Evolutionary conservation across 2,113 vertebrate genomes (phyloP).

Genomic region (Hippocampus comes): DNA sequence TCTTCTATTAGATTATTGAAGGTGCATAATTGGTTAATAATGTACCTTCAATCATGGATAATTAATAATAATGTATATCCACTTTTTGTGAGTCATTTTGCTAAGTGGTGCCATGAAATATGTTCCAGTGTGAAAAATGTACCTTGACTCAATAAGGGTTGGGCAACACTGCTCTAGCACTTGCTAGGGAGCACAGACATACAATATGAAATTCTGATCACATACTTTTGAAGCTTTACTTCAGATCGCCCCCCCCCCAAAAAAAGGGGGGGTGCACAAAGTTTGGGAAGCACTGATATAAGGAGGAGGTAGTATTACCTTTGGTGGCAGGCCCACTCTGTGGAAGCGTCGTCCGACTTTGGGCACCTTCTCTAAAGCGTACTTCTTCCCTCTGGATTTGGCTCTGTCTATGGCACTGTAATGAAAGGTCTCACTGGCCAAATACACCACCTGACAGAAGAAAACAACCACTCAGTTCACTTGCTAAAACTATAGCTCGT

Average conservation of each 20-base stretch:
- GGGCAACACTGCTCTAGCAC: neutral
- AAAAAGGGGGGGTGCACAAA: too few species aligned
- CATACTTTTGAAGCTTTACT: neutral
- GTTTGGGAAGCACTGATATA: neutral
- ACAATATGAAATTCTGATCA: neutral
- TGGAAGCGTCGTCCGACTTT: conserved; percentile 95
- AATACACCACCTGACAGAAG: conserved; percentile 82
- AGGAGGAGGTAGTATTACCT: conserved; percentile 72
- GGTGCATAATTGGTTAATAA: too few species aligned
- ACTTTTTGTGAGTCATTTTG: too few species aligned
- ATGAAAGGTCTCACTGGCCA: conserved; percentile 95
- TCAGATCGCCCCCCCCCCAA: neutral
- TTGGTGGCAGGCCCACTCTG: conserved; percentile 93
- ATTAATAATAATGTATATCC: too few species aligned
- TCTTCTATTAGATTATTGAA: too few species aligned
- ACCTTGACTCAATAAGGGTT: too few species aligned
- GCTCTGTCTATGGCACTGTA: conserved; percentile 94
- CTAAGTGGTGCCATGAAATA: too few species aligned
- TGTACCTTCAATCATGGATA: too few species aligned
- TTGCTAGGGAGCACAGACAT: neutral
- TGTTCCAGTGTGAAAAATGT: too few species aligned
- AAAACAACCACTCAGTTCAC: neutral
- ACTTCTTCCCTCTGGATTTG: conserved; percentile 96
- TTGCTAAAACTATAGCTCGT: neutral
- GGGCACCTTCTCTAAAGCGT: conserved; percentile 94